Percentiles rank a stretch among this genome's conserved stretches.
These are phyloP conservation scores for Ellobius talpinus DNA, from an alignment of 2,113 vertebrate species.

Conservation along the genomic window DNA sequence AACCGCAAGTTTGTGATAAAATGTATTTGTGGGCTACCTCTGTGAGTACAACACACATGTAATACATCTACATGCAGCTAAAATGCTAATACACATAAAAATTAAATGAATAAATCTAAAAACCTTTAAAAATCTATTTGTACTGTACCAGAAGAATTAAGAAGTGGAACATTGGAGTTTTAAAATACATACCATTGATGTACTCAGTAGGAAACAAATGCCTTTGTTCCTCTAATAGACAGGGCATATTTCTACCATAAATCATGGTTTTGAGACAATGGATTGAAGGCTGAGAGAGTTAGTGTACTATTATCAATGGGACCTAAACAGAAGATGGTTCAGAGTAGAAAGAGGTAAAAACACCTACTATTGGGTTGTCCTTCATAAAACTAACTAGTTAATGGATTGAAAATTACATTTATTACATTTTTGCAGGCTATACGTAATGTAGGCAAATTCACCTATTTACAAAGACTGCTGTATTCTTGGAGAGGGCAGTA, in stretches of 20 bases:
- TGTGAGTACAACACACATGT: not conserved
- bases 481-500: not conserved
- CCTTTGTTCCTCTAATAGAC: not conserved
- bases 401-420: not conserved
- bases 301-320: not conserved
- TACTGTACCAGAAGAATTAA: constrained; percentile 18
- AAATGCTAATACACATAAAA: not conserved
- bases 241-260: not conserved
- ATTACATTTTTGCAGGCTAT: not conserved
- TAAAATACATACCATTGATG: constrained; percentile 32
- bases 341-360: not conserved
- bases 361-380: not conserved
- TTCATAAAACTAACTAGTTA: not conserved
- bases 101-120: not conserved
- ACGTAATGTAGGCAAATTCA: not conserved
- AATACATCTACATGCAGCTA: not conserved
- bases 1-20: constrained; percentile 13
- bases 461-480: not conserved
- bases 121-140: not conserved
- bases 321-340: not conserved
- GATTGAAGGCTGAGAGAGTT: not conserved
- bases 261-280: not conserved
- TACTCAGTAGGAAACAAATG: constrained; percentile 29
- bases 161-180: not conserved
- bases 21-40: not conserved